phyloP scores from a whole-genome alignment of 2,888 invertebrate genomes.

The Macaria liturata region DNA sequence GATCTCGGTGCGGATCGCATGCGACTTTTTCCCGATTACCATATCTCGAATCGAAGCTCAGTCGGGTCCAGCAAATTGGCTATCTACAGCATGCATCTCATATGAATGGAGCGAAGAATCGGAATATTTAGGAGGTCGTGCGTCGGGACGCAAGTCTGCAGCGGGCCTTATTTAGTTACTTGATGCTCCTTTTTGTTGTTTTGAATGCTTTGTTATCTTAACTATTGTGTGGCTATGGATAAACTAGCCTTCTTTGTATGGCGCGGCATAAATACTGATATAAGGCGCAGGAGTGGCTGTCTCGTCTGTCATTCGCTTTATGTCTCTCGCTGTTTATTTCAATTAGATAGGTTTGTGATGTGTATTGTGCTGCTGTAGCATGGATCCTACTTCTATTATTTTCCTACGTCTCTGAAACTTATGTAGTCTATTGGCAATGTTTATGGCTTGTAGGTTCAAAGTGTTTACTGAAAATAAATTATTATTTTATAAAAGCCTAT shows the following conservation, averaged over 20 bases:
- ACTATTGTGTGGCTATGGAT: constrained; percentile 24
- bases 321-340: constrained; percentile 8
- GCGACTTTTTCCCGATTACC: constrained; percentile 68
- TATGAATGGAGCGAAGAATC: constrained; percentile 53
- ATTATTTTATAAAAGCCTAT: too few relatives aligned
- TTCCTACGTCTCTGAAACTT: too few relatives aligned
- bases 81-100: constrained; percentile 72
- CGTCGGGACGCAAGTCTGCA: constrained; percentile 50
- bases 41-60: constrained; percentile 68
- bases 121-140: constrained; percentile 68
- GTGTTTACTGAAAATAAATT: too few relatives aligned
- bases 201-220: constrained; percentile 29
- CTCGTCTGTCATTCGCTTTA: constrained; percentile 16
- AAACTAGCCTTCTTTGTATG: constrained; percentile 23
- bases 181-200: constrained; percentile 28
- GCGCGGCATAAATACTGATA: constrained; percentile 19
- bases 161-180: constrained; percentile 62
- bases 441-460: too few relatives aligned
- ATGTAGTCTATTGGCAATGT: too few relatives aligned
- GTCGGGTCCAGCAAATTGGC: constrained; percentile 61
- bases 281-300: constrained; percentile 11
- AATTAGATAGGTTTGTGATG: constrained; percentile 2
- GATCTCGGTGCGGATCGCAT: constrained; percentile 34
- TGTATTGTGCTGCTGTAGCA: too few relatives aligned
- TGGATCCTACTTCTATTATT: too few relatives aligned